Base-by-base conservation (phyloP, 2,797 vertebrate species). In the Melanotaenia nigrans region DNA sequence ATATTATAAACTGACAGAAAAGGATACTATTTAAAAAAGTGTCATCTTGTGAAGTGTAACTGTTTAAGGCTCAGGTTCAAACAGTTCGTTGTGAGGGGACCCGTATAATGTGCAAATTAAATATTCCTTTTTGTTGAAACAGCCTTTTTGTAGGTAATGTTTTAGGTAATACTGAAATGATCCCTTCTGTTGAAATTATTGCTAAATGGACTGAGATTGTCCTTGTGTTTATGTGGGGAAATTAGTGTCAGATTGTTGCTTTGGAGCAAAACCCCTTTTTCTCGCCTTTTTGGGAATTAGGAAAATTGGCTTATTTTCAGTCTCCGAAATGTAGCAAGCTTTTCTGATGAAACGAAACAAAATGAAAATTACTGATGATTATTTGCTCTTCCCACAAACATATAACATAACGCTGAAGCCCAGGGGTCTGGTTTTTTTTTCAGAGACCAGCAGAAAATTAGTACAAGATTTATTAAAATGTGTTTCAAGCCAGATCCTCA, bases 161-260 rank as follows among this genome's bases (percentile, higher is more conserved):
- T 67, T 3, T 32, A 2, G 5, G 16, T 42, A 61, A 14, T 66
- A 65, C 42, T 64, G 33, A 47, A 14, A 30, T 22, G 0, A 56
- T 30, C 6, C 54, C 63, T 73, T 73, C 47, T 42, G 51, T 77
- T 73, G 70, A 77, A 71, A 51, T 81, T 81, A 86, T 78, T 72
- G 74, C 78, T 78, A 71, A 87, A 84, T 74, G 72, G 56, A 79
- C 56, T 3, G 1, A 58, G n/a, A 73, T 61, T 61, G 55, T 72
- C 69, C 70, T 57, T 70, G 36, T 71, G 51, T 55, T 32, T 76
- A n/a, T 71, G 54, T 73, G 49, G 18, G 45, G 38, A 78, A 84
- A 71, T 79, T 54, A 73, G 54, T 68, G 38, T 77, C 38, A 45
- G 49, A 65, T 65, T 68, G 36, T 55, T 40, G 40, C 62, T 68